Evolutionary conservation across 1,140 invertebrate genomes (phyloP).

Genomic region (Rhagoletis pomonella): DNA sequence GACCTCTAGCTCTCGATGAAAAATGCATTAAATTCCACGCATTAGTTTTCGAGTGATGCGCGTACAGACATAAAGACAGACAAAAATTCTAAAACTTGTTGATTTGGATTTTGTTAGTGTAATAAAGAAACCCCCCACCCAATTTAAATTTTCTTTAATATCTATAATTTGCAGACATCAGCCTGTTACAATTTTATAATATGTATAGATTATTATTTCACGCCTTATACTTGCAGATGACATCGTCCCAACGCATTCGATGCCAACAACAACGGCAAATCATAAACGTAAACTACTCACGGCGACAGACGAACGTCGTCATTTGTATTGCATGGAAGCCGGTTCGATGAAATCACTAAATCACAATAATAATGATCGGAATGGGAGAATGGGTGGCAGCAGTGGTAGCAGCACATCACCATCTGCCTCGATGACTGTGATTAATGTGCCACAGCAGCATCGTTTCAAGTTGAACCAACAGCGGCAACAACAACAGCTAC

Average conservation of each 20-base stretch:
- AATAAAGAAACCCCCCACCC: too few species aligned
- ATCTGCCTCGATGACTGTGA: slow-evolving; percentile 54
- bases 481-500: slow-evolving; percentile 55
- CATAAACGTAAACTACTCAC: slow-evolving; percentile 56
- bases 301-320: slow-evolving; percentile 64
- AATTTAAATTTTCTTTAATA: too few species aligned
- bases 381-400: slow-evolving; percentile 37
- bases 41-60: too few species aligned
- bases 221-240: neutral
- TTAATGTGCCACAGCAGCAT: slow-evolving; percentile 58
- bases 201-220: too few species aligned
- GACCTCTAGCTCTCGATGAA: too few species aligned
- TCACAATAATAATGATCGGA: slow-evolving; percentile 53
- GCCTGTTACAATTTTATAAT: too few species aligned
- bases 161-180: too few species aligned
- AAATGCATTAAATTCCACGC: too few species aligned
- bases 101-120: too few species aligned
- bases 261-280: slow-evolving; percentile 41
- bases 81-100: too few species aligned
- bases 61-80: too few species aligned
- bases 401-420: slow-evolving; percentile 57
- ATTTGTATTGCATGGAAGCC: slow-evolving; percentile 69
- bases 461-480: slow-evolving; percentile 63
- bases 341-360: slow-evolving; percentile 56
- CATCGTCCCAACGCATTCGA: slow-evolving; percentile 15